phyloP scores from a whole-genome alignment of 1,140 invertebrate species.

The Camponotus floridanus region DNA sequence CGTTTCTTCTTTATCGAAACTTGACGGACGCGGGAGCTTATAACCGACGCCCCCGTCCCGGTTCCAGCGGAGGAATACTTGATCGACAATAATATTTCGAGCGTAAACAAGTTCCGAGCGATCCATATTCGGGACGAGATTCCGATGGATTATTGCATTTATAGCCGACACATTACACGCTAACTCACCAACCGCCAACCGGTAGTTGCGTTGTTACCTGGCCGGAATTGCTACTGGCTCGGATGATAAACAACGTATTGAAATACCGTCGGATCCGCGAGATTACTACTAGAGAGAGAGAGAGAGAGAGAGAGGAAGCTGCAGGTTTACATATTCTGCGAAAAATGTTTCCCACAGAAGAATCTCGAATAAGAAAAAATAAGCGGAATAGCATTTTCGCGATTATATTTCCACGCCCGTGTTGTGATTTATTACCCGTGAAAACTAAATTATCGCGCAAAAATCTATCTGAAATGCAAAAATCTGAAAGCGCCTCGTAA shows the following conservation, averaged over 20 bases:
- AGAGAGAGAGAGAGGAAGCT: too few relatives aligned
- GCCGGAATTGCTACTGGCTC: conserved; percentile 3
- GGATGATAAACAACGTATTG: conserved; percentile 32
- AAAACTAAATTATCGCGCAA: background rate
- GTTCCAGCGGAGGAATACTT: conserved; percentile 16
- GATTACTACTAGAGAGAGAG: background rate
- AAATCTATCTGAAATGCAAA: background rate
- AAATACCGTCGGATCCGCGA: conserved; percentile 7
- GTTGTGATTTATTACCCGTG: background rate
- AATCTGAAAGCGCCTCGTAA: background rate
- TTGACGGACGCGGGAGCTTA: conserved; percentile 20
- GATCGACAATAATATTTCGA: conserved; percentile 52
- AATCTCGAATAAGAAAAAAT: background rate
- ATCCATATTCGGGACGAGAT: conserved; percentile 34
- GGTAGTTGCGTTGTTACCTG: background rate
- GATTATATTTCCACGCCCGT: too few relatives aligned
- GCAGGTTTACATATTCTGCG: background rate
- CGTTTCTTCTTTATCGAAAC: conserved; percentile 41
- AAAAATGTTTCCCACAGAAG: background rate
- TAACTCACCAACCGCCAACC: background rate
- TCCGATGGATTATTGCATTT: conserved; percentile 37
- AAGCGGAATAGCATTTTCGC: background rate
- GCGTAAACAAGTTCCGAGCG: conserved; percentile 52
- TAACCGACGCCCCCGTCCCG: background rate
- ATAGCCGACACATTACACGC: conserved; percentile 8